phyloP scores from a whole-genome alignment of 2,888 invertebrate species.

The Ormyrus nitidulus region DNA sequence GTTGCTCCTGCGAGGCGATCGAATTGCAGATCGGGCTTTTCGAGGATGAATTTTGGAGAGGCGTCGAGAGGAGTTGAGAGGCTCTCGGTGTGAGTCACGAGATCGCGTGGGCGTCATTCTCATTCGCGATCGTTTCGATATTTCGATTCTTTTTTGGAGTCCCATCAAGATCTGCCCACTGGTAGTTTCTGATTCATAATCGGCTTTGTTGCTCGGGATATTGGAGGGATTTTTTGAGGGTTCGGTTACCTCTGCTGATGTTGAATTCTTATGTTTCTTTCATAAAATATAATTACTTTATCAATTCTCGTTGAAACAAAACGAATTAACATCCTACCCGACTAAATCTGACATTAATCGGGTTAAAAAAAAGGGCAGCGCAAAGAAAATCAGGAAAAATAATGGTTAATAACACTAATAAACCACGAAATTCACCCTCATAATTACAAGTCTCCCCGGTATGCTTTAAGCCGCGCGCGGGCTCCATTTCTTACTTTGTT shows the following conservation, averaged over 20 bases:
- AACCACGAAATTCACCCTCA: too few relatives aligned
- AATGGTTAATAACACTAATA: too few relatives aligned
- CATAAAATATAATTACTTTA: too few relatives aligned
- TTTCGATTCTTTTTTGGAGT: slow-evolving; percentile 6
- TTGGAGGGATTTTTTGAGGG: not conserved
- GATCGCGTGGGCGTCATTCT: slow-evolving; percentile 31
- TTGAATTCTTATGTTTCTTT: too few relatives aligned
- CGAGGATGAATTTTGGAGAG: not conserved
- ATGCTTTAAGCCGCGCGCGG: not conserved
- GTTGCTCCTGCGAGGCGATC: slow-evolving; percentile 9
- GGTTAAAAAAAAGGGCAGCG: too few relatives aligned
- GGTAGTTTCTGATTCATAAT: slow-evolving; percentile 27
- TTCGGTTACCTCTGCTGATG: not conserved
- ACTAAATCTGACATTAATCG: too few relatives aligned
- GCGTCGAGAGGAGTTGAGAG: too few relatives aligned
- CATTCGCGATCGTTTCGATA: slow-evolving; percentile 7
- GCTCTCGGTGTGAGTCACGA: slow-evolving; percentile 27
- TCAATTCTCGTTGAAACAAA: too few relatives aligned
- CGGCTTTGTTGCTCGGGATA: slow-evolving; percentile 9
- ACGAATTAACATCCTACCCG: too few relatives aligned
- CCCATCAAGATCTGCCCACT: slow-evolving; percentile 4
- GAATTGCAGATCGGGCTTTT: not conserved
- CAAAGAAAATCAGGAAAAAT: too few relatives aligned
- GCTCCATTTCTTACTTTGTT: slow-evolving; percentile 14
- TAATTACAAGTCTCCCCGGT: too few relatives aligned